Percentiles rank a stretch among this genome's conserved stretches.
Evolutionary conservation across 2,888 invertebrate species (phyloP).

Genomic region (Drosophila formosana): DNA sequence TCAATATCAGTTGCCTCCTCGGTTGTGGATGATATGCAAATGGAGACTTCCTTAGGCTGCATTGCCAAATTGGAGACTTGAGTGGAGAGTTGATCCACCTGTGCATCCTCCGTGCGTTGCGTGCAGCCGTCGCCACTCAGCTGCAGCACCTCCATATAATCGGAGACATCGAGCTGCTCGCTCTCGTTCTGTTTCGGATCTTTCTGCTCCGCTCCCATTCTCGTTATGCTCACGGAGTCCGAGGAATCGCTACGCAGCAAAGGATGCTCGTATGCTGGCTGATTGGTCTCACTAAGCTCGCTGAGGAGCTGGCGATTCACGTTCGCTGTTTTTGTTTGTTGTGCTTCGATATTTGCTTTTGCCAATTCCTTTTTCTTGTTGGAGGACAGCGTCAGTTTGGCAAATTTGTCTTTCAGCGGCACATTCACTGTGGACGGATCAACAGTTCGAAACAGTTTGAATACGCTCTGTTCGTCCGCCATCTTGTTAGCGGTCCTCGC

Average conservation of each 20-base stretch:
- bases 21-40: constrained; percentile 56
- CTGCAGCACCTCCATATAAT: constrained; percentile 79
- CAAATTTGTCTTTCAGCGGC: constrained; percentile 81
- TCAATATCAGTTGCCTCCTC: constrained; percentile 23
- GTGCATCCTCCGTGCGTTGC: constrained; percentile 29
- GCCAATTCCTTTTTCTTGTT: constrained; percentile 46
- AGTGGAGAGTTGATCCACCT: constrained; percentile 57
- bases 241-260: constrained; percentile 54
- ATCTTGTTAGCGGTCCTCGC: constrained; percentile 44
- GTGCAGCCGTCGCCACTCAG: constrained; percentile 65
- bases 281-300: constrained; percentile 54
- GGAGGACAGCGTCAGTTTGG: constrained; percentile 84
- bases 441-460: constrained; percentile 78
- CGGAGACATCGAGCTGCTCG: constrained; percentile 37
- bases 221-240: not conserved
- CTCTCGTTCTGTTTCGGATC: constrained; percentile 8
- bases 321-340: constrained; percentile 5
- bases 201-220: constrained; percentile 14
- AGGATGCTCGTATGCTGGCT: constrained; percentile 50
- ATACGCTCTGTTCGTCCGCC: constrained; percentile 70
- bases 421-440: constrained; percentile 82
- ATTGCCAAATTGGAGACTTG: constrained; percentile 69
- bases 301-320: constrained; percentile 70
- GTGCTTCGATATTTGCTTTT: constrained; percentile 4
- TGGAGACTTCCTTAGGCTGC: constrained; percentile 44